These are phyloP conservation scores for Manduca sexta DNA, from an alignment of 1,140 invertebrate species.

Conservation along the genomic window DNA sequence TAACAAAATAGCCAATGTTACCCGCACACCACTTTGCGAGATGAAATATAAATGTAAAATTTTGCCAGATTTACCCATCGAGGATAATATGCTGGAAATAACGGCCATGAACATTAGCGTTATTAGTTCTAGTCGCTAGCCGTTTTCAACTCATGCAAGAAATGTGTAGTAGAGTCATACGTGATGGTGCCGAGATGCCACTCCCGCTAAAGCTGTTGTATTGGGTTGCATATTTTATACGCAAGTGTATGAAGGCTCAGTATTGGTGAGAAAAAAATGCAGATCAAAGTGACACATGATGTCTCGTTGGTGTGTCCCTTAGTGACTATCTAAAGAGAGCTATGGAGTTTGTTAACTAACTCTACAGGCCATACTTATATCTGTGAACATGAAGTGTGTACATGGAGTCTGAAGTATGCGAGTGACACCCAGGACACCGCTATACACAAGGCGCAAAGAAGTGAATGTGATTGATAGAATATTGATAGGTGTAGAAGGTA, in stretches of 20 bases:
- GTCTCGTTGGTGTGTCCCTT: not conserved
- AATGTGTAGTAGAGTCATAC: slow-evolving; percentile 28
- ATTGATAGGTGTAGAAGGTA: slow-evolving; percentile 57
- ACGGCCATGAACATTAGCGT: slow-evolving; percentile 50
- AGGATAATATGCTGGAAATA: slow-evolving; percentile 52
- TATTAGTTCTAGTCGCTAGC: slow-evolving; percentile 53
- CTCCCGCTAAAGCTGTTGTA: slow-evolving; percentile 31
- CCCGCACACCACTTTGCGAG: slow-evolving; percentile 29
- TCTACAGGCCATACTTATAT: not conserved
- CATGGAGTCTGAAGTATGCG: slow-evolving; percentile 11
- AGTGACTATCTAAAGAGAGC: not conserved
- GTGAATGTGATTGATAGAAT: slow-evolving; percentile 44
- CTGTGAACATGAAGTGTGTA: slow-evolving; percentile 7
- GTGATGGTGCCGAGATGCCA: slow-evolving; percentile 54
- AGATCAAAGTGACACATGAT: slow-evolving; percentile 11
- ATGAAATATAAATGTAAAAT: slow-evolving; percentile 35
- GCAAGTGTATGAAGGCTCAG: no score
- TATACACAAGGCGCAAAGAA: slow-evolving; percentile 50
- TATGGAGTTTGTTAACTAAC: not conserved
- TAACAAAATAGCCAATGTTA: slow-evolving; percentile 31
- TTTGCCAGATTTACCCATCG: slow-evolving; percentile 66
- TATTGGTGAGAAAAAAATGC: not conserved
- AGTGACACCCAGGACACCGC: slow-evolving; percentile 56
- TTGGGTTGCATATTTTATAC: not conserved
- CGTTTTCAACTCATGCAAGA: slow-evolving; percentile 59